phyloP scores from a whole-genome alignment of 2,113 vertebrate species.

The Tragelaphus scriptus region DNA sequence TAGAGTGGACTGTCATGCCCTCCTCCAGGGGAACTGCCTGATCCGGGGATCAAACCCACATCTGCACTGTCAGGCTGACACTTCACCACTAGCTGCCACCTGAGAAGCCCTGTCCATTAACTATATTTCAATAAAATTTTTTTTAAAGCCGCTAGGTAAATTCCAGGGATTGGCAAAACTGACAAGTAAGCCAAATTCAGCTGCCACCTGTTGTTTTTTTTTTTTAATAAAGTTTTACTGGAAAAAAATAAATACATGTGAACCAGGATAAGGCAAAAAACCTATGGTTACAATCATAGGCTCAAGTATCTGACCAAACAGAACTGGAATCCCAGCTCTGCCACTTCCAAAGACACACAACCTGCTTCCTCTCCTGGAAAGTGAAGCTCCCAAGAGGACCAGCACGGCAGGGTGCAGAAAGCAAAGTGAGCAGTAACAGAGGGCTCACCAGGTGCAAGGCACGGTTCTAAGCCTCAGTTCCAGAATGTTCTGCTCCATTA shows the following conservation, averaged over 20 bases:
- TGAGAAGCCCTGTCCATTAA: not conserved
- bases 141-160: not conserved
- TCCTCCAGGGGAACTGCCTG: not conserved
- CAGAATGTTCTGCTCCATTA: not conserved
- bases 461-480: not conserved
- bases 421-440: not conserved
- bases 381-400: not conserved
- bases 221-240: not conserved
- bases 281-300: not conserved
- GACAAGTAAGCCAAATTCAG: not conserved
- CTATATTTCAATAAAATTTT: not conserved
- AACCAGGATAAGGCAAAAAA: not conserved
- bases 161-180: not conserved
- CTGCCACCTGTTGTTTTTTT: not conserved
- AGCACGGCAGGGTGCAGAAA: fast-evolving
- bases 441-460: not conserved
- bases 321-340: not conserved
- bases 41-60: not conserved
- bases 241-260: not conserved
- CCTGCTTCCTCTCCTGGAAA: not conserved
- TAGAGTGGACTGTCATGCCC: not conserved
- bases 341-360: not conserved
- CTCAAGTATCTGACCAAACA: not conserved
- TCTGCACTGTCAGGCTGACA: not conserved
- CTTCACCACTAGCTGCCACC: not conserved